Evolutionary conservation across 2,113 vertebrate genomes (phyloP), one percentile per base, ranked within the genome.

Genomic region (Ariopsis seemanni): DNA sequence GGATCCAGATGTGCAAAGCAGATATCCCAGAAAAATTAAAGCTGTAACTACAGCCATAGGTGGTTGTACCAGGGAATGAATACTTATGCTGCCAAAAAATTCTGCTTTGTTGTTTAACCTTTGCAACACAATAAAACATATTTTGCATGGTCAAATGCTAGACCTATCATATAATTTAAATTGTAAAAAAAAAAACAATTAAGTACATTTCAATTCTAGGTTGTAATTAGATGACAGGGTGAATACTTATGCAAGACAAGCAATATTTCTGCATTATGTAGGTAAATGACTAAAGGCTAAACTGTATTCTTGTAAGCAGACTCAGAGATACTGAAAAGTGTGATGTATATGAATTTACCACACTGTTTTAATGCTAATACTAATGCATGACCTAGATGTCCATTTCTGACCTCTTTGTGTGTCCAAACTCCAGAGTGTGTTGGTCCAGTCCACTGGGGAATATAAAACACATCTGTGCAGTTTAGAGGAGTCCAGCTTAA

Each of bases 361-460:
- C 14, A 34, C 30, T 34, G 14, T 72, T 42, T 17, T 18, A 42
- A 34, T 72, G 30, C 7, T 42, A 50, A 77, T 5, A 11, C 4
- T 22, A 67, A 62, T 65, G 22, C 69, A 82, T 18, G 34, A 22
- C 71, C 2, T 48, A 25, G 52, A 80, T 1, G 27, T 80, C 53
- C 25, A 48, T 15, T 27, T 84, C 48, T 10, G 22, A 77, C 95
- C 94, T 96, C 89, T 5, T 94, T 94, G 69, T 94, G 95, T 58
- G 86, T 93, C 95, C 95, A 96, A 77, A 93, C 93, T 50, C 94
- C 94, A 87, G 91, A 91, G 25, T 94, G 90, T 2, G 89, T 90
- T 10, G 7, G 84, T 14, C 95, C 95, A 72, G 95, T 96, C 95
- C 94, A 95, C 87, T 96, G 95, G 80, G 94, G 89, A 50, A 96